Evolutionary conservation across 2,113 vertebrate genomes (phyloP).

Genomic region (Micronycteris hirsuta): DNA sequence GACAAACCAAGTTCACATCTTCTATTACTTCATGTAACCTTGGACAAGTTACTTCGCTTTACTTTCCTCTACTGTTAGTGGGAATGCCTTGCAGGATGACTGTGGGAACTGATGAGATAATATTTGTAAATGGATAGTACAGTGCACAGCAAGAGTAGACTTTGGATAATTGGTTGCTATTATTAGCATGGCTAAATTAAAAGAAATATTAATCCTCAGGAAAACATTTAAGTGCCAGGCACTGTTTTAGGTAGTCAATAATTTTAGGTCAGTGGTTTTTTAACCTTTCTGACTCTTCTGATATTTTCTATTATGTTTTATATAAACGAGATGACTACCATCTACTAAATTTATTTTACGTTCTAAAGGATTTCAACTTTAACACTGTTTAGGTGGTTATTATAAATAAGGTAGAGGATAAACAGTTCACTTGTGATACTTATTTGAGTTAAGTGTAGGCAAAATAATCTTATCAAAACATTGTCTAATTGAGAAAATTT

Average conservation of each 20-base stretch:
- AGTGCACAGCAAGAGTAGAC: not conserved
- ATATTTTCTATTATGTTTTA: constrained; percentile 13
- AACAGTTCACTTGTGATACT: not conserved
- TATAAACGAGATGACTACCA: not conserved
- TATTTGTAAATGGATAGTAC: not conserved
- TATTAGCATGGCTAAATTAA: not conserved
- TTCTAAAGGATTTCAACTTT: not conserved
- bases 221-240: not conserved
- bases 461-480: constrained; percentile 23
- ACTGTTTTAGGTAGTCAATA: not conserved
- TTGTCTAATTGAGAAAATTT: not conserved
- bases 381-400: not conserved
- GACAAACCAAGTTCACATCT: not conserved
- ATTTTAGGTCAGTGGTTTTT: not conserved
- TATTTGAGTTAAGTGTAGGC: not conserved
- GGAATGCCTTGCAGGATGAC: not conserved
- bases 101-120: not conserved
- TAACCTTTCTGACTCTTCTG: not conserved
- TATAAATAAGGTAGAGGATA: not conserved
- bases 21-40: not conserved
- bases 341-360: not conserved
- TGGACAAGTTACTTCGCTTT: not conserved
- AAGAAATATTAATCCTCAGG: not conserved
- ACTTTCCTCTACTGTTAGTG: not conserved
- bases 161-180: not conserved